Evolutionary conservation across 2,888 invertebrate genomes (phyloP), one percentile per base, ranked within the genome.

Genomic region (Matsumyia berberina): DNA sequence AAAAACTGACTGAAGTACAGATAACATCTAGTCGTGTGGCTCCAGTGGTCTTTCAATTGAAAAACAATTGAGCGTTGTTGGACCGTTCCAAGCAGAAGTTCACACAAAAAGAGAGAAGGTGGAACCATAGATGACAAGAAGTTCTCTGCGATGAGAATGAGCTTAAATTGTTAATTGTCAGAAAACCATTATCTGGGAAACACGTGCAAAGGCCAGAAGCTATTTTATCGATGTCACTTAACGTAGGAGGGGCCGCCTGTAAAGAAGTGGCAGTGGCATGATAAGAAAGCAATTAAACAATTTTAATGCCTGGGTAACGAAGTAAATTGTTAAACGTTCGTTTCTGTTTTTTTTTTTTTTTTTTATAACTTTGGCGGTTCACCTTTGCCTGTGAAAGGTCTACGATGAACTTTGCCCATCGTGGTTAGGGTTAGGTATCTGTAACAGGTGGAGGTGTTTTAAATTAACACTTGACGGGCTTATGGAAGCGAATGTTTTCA

Each of bases 241-340:
- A 29, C 29, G 39, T 15, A 29, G 29, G 17, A 9, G 11, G 17
- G 5, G 7, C 24, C 6, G 6, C 5, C 12, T 2, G 12, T 51
- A 12, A 39, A 29, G 15, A 29, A 66, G 53, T 31, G 66, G 51
- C 37, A 42, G 42, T 57, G 35, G 42, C 12, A 37, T 57, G 70
- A 70, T 70, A 70, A 70, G 46, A 58, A 70, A 70, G 49, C 70
- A 70, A 70, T 70, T 58, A 58, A 70, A 70, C 29, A 15, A 49
- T 46, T 67, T 67, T 67, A 53, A 35, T 67, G 67, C 67, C 11
- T 42, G 29, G 24, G 57, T 57, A 70, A 17, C 46, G 46, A 58
- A 58, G 24, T 55, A 19, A 55, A 58, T 69, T 49, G 58, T 70
- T 49, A 9, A 46, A 46, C 37, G 4, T n/a, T 37, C 2, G 42